A percentile compares a stretch with the other conserved stretches of the same genome.
phyloP scores from a whole-genome alignment of 2,888 invertebrate genomes.

The Carpatolechia fugitivella region DNA sequence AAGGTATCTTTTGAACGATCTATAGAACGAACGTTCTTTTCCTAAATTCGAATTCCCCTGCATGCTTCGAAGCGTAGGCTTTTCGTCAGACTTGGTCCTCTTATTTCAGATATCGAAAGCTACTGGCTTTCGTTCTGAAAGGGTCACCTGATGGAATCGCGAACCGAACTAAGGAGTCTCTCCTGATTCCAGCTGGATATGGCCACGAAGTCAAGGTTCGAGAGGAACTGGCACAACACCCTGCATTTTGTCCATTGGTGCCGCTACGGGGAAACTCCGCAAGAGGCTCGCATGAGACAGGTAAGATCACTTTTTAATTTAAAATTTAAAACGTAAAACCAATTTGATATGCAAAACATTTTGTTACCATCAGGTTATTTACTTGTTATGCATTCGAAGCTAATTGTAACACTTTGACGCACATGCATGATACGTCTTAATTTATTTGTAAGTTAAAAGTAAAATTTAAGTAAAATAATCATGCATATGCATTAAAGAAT shows the following conservation, averaged over 20 bases:
- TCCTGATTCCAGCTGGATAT: conserved; percentile 79
- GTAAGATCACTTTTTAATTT: conserved; percentile 56
- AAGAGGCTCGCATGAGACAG: conserved; percentile 84
- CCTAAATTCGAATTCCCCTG: conserved; percentile 39
- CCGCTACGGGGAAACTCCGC: conserved; percentile 83
- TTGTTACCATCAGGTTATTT: not conserved
- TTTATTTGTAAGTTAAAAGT: not conserved
- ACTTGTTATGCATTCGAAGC: not conserved
- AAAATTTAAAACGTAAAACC: not conserved
- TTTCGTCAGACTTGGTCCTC: conserved; percentile 76
- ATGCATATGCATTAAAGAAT: not conserved
- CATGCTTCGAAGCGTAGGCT: conserved; percentile 50
- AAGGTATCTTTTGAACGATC: too few species aligned
- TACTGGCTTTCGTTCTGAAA: conserved; percentile 64
- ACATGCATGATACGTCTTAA: not conserved
- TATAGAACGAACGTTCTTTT: not conserved
- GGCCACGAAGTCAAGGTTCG: conserved; percentile 79
- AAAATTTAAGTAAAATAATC: not conserved
- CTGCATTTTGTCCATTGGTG: conserved; percentile 85
- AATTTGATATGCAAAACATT: conserved; percentile 18
- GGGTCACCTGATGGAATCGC: conserved; percentile 36
- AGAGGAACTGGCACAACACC: conserved; percentile 83
- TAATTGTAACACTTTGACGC: not conserved
- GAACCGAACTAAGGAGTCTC: conserved; percentile 67
- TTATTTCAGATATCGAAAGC: conserved; percentile 76